A percentile compares a stretch with the other conserved stretches of the same genome.
These are phyloP conservation scores for Mesoligia furuncula DNA, from an alignment of 2,888 invertebrate genomes.

Conservation along the genomic window DNA sequence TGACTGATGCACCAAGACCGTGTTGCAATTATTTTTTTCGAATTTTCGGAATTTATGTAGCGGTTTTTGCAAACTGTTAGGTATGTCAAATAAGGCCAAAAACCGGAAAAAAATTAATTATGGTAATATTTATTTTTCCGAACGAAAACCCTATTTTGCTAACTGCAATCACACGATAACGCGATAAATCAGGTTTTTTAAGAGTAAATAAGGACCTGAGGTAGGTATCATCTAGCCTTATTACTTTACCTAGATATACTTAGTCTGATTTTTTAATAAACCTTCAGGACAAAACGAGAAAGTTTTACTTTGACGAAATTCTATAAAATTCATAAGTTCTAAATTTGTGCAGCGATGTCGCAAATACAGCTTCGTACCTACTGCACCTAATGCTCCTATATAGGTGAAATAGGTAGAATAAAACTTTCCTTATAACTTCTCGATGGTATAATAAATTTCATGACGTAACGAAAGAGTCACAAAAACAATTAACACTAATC, in stretches of 20 bases:
- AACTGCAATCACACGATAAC: too few species aligned
- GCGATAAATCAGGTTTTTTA: not conserved
- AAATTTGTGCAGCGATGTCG: not conserved
- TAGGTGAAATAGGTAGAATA: not conserved
- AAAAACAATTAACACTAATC: slow-evolving; percentile 6
- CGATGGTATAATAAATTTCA: not conserved
- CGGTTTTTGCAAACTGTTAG: too few species aligned
- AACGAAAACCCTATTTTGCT: not conserved
- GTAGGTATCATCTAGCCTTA: not conserved
- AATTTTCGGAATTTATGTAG: not conserved
- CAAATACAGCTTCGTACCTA: not conserved
- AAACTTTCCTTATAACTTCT: not conserved
- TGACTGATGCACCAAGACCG: not conserved
- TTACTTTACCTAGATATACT: not conserved
- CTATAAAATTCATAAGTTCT: not conserved
- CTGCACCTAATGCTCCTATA: not conserved
- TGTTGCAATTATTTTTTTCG: not conserved
- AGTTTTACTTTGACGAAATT: not conserved
- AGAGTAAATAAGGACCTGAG: not conserved
- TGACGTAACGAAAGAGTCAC: slow-evolving; percentile 1
- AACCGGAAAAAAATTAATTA: not conserved
- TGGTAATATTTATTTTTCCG: not conserved
- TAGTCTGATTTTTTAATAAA: not conserved
- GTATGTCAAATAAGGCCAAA: not conserved
- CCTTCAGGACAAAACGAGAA: not conserved